Base-by-base conservation (phyloP, 2,113 vertebrate species). In the Leptobrachium ailaonicum region DNA sequence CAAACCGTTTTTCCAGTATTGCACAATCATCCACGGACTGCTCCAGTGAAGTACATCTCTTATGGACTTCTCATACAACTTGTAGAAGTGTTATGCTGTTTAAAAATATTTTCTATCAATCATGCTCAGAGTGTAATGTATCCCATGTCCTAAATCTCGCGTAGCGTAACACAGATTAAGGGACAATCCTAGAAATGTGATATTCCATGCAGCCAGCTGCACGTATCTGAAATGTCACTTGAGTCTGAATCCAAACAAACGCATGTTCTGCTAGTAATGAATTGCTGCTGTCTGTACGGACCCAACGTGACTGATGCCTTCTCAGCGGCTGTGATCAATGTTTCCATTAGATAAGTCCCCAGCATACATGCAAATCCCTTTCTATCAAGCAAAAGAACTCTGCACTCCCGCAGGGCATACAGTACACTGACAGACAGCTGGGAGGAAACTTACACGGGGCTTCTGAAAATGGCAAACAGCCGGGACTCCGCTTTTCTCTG, bases 341-440 rank as follows among this genome's bases (percentile, higher is more conserved):
- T 81, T 81, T 81, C 79, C 79, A 75, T 81, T 81, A 81, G 71
- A 81, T 81, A 81, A 75, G 71, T 81, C 79, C 66, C 71, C 54
- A 9, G 79, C 73, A 74, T 81, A 81, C 72, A 81, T 81, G 79
- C 72, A 81, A 81, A 81, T 81, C 77, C 77, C 71, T 66, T 63
- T 72, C 64, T 80, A 50, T 41, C 41, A 41, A 67, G 53, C 42
- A 66, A 69, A 73, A 45, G 71, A 81, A 74, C 53, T 68, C 50
- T 74, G 53, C 64, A 20, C 66, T 5, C 72, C 79, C 64, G 79
- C 53, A 75, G 79, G 79, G 79, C 42, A 41, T 14, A 41, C 54
- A 66, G 40, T 81, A 75, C 71, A 45, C 71, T 81, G 71, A 81
- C 79, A 75, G 79, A 75, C 64, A n/a, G 78, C 77, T 80, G 70